A percentile compares a stretch with the other conserved stretches of the same genome.
Conservation (phyloP, 92 coral and sea anemone genomes). For the Parazoanthus darwini region DNA sequence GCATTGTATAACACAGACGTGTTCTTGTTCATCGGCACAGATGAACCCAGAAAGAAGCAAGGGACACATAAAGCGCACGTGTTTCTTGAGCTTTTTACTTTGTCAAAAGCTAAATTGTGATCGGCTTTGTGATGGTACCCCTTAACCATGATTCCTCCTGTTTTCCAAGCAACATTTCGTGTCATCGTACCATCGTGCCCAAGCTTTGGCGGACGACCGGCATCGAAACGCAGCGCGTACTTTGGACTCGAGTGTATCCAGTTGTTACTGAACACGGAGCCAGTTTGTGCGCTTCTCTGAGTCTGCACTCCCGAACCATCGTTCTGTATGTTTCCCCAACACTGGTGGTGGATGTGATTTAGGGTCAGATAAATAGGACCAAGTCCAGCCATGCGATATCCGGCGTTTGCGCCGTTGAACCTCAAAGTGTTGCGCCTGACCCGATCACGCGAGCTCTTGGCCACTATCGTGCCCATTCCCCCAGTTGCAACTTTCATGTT, state of each 20-base stretch:
- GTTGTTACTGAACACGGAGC: constrained; percentile 54
- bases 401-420: constrained; percentile 52
- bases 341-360: constrained; percentile 75
- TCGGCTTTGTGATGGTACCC: constrained; percentile 60
- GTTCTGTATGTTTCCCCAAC: constrained; percentile 83
- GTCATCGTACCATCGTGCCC: constrained; percentile 62
- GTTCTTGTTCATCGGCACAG: constrained; percentile 59
- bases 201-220: constrained; percentile 60
- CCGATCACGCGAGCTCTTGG: constrained; percentile 56
- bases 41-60: constrained; percentile 49
- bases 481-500: constrained; percentile 56
- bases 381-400: constrained; percentile 39
- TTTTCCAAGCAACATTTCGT: constrained; percentile 69
- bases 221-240: constrained; percentile 63
- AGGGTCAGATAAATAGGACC: constrained; percentile 44
- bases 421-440: constrained; percentile 49
- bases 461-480: constrained; percentile 72
- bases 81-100: constrained; percentile 38
- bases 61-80: constrained; percentile 71
- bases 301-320: constrained; percentile 68
- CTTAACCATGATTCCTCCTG: constrained; percentile 66
- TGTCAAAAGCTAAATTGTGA: constrained; percentile 68
- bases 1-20: constrained; percentile 60
- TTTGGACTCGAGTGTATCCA: constrained; percentile 81
- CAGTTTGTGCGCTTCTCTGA: constrained; percentile 56